Base-by-base conservation (phyloP, 2,888 invertebrate species). In the Diadegma fenestrale region DNA sequence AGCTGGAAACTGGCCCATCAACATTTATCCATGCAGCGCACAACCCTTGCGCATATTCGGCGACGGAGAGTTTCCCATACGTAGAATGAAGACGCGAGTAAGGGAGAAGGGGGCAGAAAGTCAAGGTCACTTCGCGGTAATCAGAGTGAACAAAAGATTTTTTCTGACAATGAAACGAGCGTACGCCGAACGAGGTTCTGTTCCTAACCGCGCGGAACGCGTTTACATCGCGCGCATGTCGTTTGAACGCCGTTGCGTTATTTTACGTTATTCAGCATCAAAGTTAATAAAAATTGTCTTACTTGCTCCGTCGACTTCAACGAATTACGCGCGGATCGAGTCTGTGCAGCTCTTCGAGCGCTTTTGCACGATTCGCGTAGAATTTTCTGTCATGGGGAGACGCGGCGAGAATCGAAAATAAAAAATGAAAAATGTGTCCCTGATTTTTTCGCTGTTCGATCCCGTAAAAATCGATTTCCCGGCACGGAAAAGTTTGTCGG, bases 121-220 rank as follows among this genome's bases (percentile, higher is more conserved):
- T 73, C 66, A 78, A 78, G 82, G 73, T 78, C 73, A 71, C 45
- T 61, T 58, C 48, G 58, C 48, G 58, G 58, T 37, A 82, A 82
- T 78, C 78, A 73, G 82, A 78, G 45, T 78, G 78, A 78, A 77
- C 48, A 77, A 77, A 68, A 77, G 45, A 75, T 33, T 61, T 22
- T 64, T 64, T 33, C 48, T 0, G 41, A 64, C 33, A 19, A 12
- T 33, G 22, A 48, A 48, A 64, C 48, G 30, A 48, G 45, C n/a
- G 48, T 22, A 41, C 48, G 17, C 33, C 14, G 14, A 37, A 26
- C 43, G 26, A 30, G 30, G 10, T 45, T 43, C 22, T 26, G 45
- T 63, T 64, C 6, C 2, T 61, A 45, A 48, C 63, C 45, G 19
- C 0, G 58, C 58, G 41, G 41, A 75, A 63, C 43, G 30, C 19